Base-by-base conservation (phyloP, 2,797 vertebrate genomes). In the Gallirallus australis region DNA sequence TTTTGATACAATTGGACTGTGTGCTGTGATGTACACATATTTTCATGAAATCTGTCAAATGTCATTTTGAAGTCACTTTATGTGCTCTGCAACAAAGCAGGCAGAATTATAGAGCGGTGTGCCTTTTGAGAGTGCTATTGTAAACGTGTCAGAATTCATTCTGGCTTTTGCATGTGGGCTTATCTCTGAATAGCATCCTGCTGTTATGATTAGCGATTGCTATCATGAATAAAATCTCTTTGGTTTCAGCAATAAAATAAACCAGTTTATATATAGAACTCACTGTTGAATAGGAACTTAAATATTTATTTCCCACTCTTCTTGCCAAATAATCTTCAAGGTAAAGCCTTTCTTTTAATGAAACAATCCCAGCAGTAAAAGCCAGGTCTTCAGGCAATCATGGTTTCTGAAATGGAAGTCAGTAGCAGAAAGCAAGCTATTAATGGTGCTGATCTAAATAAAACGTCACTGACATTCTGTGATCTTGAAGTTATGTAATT, bases 241-340 rank as follows among this genome's bases (percentile, higher is more conserved):
- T 90, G 76, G 30, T 89, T 92, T 91, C 80, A 84, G 68, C 65
- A 94, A 76, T 71, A 89, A 96, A 96, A 95, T 60, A 96, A 97
- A 89, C 50, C 56, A 80, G n/a, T 89, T 95, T 96, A 90, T 93
- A 93, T 90, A 90, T 83, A 94, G 93, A 95, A 52, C 19, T 42
- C 42, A 33, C 70, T 65, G 11, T 63, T 95, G 92, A 97, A 87
- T 82, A 86, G 83, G 50, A 82, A 52, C 70, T 96, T 84, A 92
- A 84, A 91, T 96, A 94, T 92, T 86, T 94, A 90, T 94, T 96
- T 91, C 59, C 91, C 73, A 17, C 50, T 66, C 70, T 63, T 92
- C 59, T 82, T 75, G 75, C 83, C 88, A 93, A 86, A 83, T 53
- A 92, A 86, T 83, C 77, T 82, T 91, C 83, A 94, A 94, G 95